Conservation (phyloP, 1,140 invertebrate species). For the Nixonia krombeini region DNA sequence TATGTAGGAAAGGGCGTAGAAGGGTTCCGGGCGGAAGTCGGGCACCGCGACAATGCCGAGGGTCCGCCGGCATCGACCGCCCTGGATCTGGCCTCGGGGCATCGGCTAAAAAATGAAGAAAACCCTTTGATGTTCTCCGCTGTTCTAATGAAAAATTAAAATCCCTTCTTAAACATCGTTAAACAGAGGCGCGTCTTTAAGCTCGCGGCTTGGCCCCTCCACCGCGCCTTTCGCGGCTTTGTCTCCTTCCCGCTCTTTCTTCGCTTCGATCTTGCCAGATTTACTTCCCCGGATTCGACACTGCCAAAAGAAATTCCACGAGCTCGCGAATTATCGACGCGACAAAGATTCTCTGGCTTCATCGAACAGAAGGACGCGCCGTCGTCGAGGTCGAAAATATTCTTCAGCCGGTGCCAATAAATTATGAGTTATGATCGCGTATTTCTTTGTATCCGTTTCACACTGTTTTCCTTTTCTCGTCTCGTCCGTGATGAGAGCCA, state of each 20-base stretch:
- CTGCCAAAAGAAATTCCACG: slow-evolving; percentile 19
- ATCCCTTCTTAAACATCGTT: slow-evolving; percentile 71
- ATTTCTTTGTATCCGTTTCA: too few relatives aligned
- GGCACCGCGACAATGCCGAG: slow-evolving; percentile 48
- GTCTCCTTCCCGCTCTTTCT: slow-evolving; percentile 17
- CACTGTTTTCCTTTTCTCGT: neutral
- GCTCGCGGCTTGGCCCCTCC: slow-evolving; percentile 27
- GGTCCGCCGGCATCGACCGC: slow-evolving; percentile 27
- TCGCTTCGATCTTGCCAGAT: slow-evolving; percentile 26
- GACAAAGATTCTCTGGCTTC: too few relatives aligned
- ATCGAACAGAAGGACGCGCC: too few relatives aligned
- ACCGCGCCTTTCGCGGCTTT: slow-evolving; percentile 15
- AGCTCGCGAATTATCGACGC: slow-evolving; percentile 13
- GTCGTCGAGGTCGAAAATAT: too few relatives aligned
- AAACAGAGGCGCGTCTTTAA: slow-evolving; percentile 64
- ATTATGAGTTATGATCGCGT: too few relatives aligned
- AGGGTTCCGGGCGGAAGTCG: slow-evolving; percentile 51
- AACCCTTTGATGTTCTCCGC: slow-evolving; percentile 65
- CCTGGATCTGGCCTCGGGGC: slow-evolving; percentile 57
- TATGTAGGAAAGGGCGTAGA: slow-evolving; percentile 45
- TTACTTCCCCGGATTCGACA: slow-evolving; percentile 26
- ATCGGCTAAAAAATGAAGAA: slow-evolving; percentile 67
- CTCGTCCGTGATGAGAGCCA: neutral
- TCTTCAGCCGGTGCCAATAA: too few relatives aligned
- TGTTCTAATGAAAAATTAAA: slow-evolving; percentile 72